A percentile compares a stretch with the other conserved stretches of the same genome.
phyloP scores from a whole-genome alignment of 2,797 vertebrate genomes.

The Acrocephalus scirpaceus region DNA sequence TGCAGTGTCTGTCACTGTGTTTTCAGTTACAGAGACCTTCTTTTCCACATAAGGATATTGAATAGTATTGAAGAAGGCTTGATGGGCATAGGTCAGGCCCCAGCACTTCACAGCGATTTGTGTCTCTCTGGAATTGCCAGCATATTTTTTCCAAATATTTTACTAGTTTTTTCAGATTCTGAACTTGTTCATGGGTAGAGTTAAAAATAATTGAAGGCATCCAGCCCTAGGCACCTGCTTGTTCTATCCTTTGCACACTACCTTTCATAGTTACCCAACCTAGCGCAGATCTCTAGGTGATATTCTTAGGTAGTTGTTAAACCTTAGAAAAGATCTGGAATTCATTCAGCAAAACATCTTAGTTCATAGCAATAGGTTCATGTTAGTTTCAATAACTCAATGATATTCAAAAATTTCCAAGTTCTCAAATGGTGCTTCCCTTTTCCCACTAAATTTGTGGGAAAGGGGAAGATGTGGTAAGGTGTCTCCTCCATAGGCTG shows the following conservation, averaged over 20 bases:
- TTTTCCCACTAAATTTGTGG: background rate
- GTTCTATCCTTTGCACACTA: background rate
- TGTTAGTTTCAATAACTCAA: background rate
- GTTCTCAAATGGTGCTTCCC: background rate
- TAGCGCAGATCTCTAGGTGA: background rate
- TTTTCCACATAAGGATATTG: background rate
- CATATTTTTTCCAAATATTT: background rate
- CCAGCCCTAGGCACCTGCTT: too few relatives aligned
- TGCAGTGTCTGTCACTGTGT: background rate
- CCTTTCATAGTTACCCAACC: background rate
- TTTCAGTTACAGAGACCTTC: background rate
- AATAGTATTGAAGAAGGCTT: background rate
- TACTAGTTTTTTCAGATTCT: background rate
- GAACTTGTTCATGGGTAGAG: background rate
- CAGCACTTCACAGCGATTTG: background rate
- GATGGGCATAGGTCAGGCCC: background rate
- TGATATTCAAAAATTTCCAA: background rate
- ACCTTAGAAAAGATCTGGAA: background rate
- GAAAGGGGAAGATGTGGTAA: background rate
- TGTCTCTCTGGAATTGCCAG: background rate
- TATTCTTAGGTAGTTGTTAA: background rate
- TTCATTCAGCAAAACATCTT: background rate
- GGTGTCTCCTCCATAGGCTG: background rate
- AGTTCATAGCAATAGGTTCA: background rate
- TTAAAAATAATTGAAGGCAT: background rate